Evolutionary conservation across 2,113 vertebrate genomes (phyloP).

Genomic region (Gobius niger): DNA sequence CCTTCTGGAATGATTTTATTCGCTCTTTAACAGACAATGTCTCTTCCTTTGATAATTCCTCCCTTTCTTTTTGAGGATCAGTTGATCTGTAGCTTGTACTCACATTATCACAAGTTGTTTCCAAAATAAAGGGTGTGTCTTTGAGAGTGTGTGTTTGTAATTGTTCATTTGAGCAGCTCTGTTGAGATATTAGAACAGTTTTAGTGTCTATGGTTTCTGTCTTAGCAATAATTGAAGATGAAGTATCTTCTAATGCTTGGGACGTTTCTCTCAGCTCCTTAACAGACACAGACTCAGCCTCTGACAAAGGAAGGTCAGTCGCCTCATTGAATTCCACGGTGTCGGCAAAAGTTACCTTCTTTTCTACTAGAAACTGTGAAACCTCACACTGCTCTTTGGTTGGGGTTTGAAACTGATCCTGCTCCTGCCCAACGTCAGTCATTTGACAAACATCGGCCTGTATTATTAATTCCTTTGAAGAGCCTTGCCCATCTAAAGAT

Average conservation of each 20-base stretch:
- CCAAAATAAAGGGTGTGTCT: neutral
- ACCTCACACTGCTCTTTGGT: slow-evolving; percentile 15
- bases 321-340: slow-evolving; percentile 17
- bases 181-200: slow-evolving; percentile 11
- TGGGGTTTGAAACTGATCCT: slow-evolving; percentile 2
- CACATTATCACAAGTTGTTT: neutral
- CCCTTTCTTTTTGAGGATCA: slow-evolving; percentile 5
- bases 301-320: neutral
- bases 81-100: neutral
- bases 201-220: slow-evolving; percentile 16
- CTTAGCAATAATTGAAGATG: slow-evolving; percentile 38
- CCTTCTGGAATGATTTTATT: neutral
- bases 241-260: slow-evolving; percentile 85
- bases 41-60: neutral
- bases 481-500: neutral
- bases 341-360: slow-evolving; percentile 41
- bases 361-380: slow-evolving; percentile 24
- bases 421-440: slow-evolving; percentile 13
- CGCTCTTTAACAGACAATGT: neutral
- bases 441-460: slow-evolving; percentile 8
- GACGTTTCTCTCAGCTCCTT: slow-evolving; percentile 90
- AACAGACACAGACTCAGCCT: slow-evolving; percentile 85
- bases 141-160: slow-evolving; percentile 6
- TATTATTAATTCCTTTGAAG: slow-evolving; percentile 5
- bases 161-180: slow-evolving; percentile 18